These are phyloP conservation scores for Pocillopora damicornis DNA, from an alignment of 64 coral and sea anemone species.

Conservation along the genomic window DNA sequence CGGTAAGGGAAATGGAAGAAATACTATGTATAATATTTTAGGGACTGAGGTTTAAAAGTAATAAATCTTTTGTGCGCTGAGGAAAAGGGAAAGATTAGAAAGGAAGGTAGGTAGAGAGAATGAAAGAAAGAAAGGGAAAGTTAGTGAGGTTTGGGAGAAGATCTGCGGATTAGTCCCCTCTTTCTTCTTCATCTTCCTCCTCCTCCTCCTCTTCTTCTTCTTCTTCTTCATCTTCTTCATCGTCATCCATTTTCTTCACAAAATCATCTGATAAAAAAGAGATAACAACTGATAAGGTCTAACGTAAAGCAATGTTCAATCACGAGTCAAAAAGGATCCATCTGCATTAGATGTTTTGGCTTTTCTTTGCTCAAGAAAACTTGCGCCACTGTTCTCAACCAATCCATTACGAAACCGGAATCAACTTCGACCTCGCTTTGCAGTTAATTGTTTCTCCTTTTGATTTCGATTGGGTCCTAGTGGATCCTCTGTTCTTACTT, in stretches of 20 bases:
- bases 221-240: constrained; percentile 10
- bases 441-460: no score
- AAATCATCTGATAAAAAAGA: constrained; percentile 22
- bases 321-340: no score
- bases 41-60: neutral
- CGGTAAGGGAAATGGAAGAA: neutral
- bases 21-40: neutral
- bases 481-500: no score
- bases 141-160: neutral
- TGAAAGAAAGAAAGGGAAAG: neutral
- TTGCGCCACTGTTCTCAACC: no score
- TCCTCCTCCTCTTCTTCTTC: constrained; percentile 30
- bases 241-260: constrained; percentile 42
- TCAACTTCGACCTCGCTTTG: no score
- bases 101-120: neutral
- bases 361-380: no score
- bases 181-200: constrained; percentile 30
- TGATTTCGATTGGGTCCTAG: no score
- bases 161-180: neutral
- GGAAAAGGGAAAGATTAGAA: neutral
- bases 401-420: no score
- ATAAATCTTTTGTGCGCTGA: neutral
- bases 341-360: no score
- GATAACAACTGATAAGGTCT: neutral
- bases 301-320: neutral